Conservation (phyloP, 2,797 vertebrate genomes). For the Pogonophryne albipinna region DNA sequence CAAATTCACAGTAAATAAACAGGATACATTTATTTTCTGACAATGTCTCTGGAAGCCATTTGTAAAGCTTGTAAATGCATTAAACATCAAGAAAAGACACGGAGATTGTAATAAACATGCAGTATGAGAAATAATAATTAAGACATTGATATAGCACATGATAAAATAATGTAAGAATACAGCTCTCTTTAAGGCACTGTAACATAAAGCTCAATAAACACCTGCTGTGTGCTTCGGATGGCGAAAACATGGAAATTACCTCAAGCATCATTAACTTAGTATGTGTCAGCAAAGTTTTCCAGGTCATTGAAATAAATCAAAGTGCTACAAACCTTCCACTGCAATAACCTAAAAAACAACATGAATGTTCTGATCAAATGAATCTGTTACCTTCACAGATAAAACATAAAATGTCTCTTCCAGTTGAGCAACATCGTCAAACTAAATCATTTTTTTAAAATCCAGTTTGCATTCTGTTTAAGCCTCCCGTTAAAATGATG, state of each 20-base stretch:
- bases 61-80: constrained; percentile 34
- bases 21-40: constrained; percentile 31
- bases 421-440: constrained; percentile 71
- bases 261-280: constrained; percentile 47
- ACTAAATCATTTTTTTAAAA: constrained; percentile 15
- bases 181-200: constrained; percentile 75
- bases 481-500: constrained; percentile 59
- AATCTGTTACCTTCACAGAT: constrained; percentile 57
- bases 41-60: constrained; percentile 33
- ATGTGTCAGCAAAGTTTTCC: constrained; percentile 58
- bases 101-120: constrained; percentile 68
- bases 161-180: constrained; percentile 53
- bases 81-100: constrained; percentile 29
- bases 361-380: constrained; percentile 24
- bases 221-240: constrained; percentile 27
- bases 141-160: constrained; percentile 52
- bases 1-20: constrained; percentile 69
- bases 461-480: constrained; percentile 67
- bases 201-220: constrained; percentile 47
- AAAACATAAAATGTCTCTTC: constrained; percentile 59
- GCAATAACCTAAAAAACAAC: constrained; percentile 31
- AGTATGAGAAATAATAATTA: constrained; percentile 58
- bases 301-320: constrained; percentile 63
- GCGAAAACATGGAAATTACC: constrained; percentile 29
- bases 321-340: constrained; percentile 75